Evolutionary conservation across 2,113 vertebrate genomes (phyloP).

Genomic region (Sapayoa aenigma): DNA sequence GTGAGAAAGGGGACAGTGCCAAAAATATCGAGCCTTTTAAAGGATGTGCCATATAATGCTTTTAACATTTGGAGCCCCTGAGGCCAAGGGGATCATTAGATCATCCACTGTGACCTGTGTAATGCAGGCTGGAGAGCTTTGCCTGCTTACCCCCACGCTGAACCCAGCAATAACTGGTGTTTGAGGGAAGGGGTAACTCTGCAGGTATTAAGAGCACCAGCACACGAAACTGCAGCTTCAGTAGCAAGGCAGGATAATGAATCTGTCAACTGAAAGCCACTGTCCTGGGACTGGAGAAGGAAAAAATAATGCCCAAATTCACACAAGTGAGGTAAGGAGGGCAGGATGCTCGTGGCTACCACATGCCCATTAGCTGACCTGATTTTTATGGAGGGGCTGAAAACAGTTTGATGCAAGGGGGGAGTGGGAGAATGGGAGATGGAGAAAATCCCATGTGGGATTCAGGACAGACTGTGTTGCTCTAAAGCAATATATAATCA

Average conservation of each 20-base stretch:
- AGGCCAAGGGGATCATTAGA: constrained; percentile 50
- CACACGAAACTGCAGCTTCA: constrained; percentile 3
- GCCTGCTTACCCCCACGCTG: background rate
- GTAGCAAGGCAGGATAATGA: background rate
- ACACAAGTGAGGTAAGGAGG: background rate
- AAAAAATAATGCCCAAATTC: background rate
- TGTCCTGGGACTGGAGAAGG: background rate
- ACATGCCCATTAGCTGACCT: background rate
- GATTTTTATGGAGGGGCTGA: background rate
- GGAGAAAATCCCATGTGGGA: background rate
- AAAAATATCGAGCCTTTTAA: constrained; percentile 37
- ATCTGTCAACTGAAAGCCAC: background rate
- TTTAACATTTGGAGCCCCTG: constrained; percentile 43
- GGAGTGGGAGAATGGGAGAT: background rate
- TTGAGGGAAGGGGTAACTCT: background rate
- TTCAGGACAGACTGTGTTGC: background rate
- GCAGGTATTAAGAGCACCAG: background rate
- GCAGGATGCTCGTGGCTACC: background rate
- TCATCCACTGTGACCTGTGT: constrained; percentile 28
- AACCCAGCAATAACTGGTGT: background rate
- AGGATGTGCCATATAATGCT: constrained; percentile 49
- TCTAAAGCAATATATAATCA: background rate
- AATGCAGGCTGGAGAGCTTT: constrained; percentile 3
- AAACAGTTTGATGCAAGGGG: background rate
- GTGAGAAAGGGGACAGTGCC: constrained; percentile 41